Conservation (phyloP, 2,113 vertebrate genomes). For the Shinisaurus crocodilurus region DNA sequence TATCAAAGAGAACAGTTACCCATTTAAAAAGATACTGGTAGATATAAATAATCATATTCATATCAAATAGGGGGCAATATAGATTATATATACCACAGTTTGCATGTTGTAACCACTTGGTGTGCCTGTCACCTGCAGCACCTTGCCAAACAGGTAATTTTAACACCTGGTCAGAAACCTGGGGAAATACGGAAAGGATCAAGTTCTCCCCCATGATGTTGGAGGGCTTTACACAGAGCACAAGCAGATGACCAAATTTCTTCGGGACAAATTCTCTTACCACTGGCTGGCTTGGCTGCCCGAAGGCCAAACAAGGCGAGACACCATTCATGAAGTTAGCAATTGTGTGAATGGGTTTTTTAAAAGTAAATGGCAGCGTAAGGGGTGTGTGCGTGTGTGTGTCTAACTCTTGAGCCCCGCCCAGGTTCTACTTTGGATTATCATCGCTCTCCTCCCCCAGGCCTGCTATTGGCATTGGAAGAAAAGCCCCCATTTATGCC, state of each 20-base stretch:
- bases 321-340: background rate
- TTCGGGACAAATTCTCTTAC: background rate
- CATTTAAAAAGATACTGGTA: constrained; percentile 4
- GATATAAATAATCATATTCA: background rate
- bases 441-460: background rate
- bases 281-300: background rate
- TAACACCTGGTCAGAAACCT: background rate
- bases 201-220: background rate
- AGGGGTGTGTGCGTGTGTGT: no score
- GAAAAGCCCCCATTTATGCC: background rate
- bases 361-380: background rate
- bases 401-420: background rate
- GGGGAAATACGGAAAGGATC: background rate
- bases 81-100: background rate
- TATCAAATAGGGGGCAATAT: background rate
- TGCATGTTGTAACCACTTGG: background rate
- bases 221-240: background rate
- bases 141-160: background rate
- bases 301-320: background rate
- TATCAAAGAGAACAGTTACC: constrained; percentile 19
- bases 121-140: background rate
- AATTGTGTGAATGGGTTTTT: background rate
- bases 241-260: background rate
- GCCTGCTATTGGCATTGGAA: background rate
- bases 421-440: background rate